Evolutionary conservation across 2,113 vertebrate species (phyloP).

Genomic region (Amphiprion ocellaris): DNA sequence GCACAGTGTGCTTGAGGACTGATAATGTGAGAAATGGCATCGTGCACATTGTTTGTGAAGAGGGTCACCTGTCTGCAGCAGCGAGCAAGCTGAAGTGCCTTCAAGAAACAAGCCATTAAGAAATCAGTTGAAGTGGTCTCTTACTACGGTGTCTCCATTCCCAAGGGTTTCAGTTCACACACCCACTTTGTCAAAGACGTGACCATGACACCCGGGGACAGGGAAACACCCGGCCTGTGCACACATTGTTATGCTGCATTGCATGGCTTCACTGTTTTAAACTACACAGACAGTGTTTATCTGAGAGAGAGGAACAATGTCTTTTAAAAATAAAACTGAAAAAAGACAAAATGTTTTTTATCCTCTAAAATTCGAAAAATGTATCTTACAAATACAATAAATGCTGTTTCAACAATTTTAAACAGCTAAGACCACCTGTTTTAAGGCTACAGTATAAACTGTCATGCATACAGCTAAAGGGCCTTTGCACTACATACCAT

Average conservation of each 20-base stretch:
- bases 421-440: slow-evolving; percentile 41
- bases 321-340: background rate
- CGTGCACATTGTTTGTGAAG: slow-evolving; percentile 65
- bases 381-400: background rate
- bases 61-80: slow-evolving; percentile 78
- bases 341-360: background rate
- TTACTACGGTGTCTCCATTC: slow-evolving; percentile 64
- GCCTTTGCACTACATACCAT: background rate
- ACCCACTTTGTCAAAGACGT: slow-evolving; percentile 74
- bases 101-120: slow-evolving; percentile 81
- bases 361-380: background rate
- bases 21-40: slow-evolving; percentile 57
- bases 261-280: slow-evolving; percentile 50
- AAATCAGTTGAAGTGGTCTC: slow-evolving; percentile 80
- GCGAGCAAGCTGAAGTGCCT: slow-evolving; percentile 73
- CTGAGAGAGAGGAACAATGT: slow-evolving; percentile 8
- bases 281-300: slow-evolving; percentile 37
- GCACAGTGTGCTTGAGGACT: slow-evolving; percentile 39
- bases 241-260: slow-evolving; percentile 52
- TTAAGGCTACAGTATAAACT: background rate
- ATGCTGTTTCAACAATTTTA: slow-evolving; percentile 1
- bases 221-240: slow-evolving; percentile 53
- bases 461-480: background rate
- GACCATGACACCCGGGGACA: slow-evolving; percentile 63
- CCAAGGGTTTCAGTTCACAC: slow-evolving; percentile 66